phyloP scores from a whole-genome alignment of 1,140 invertebrate genomes.

The Archivesica marissinica region DNA sequence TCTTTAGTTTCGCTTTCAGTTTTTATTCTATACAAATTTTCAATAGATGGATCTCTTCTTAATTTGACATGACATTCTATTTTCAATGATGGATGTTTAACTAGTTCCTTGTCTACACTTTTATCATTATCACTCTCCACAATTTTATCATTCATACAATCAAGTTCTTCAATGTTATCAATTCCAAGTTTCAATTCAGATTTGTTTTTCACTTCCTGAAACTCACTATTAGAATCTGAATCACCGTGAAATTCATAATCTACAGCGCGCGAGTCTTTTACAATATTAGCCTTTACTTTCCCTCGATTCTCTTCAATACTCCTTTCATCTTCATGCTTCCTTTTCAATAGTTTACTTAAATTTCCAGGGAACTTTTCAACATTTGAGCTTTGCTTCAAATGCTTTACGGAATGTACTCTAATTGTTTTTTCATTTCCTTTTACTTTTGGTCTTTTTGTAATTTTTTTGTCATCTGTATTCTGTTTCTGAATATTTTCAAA shows the following conservation, averaged over 20 bases:
- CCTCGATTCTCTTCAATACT: neutral
- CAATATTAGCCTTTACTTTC: neutral
- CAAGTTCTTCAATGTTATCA: neutral
- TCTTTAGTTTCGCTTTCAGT: neutral
- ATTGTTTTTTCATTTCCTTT: neutral
- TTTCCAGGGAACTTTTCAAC: neutral
- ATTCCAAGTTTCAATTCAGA: neutral
- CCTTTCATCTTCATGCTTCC: neutral
- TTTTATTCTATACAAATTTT: conserved; percentile 30
- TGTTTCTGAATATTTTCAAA: neutral
- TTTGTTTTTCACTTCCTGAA: neutral
- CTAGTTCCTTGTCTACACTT: neutral
- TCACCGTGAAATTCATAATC: conserved; percentile 40
- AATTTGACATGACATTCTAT: conserved; percentile 44
- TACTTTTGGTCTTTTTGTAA: neutral
- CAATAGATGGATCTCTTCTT: conserved; percentile 47
- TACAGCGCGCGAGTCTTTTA: neutral
- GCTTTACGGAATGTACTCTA: neutral
- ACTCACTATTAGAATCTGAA: conserved; percentile 13
- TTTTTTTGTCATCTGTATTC: neutral
- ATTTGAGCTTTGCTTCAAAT: neutral
- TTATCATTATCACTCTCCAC: neutral
- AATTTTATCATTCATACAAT: neutral
- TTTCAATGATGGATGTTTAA: neutral
- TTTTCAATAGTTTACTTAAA: neutral